A percentile compares a stretch with the other conserved stretches of the same genome.
These are phyloP conservation scores for Philereme vetulata DNA, from an alignment of 2,888 invertebrate genomes.

Conservation along the genomic window DNA sequence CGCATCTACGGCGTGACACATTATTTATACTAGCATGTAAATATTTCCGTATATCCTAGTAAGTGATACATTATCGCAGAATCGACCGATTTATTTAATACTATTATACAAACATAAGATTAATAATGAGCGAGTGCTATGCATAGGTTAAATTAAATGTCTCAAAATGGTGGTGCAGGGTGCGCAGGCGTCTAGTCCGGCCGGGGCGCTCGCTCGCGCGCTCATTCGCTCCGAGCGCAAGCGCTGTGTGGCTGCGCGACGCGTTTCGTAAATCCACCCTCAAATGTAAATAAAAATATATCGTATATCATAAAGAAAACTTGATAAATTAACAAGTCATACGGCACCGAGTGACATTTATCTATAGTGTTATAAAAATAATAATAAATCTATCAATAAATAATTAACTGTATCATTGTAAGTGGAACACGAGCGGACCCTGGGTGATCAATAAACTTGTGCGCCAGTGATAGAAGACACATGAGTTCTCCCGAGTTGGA, in stretches of 20 bases:
- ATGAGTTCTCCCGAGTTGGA: constrained; percentile 72
- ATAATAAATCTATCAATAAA: constrained; percentile 53
- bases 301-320: constrained; percentile 34
- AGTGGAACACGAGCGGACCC: constrained; percentile 50
- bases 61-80: constrained; percentile 57
- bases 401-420: constrained; percentile 54
- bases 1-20: constrained; percentile 61
- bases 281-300: constrained; percentile 40
- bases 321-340: constrained; percentile 45
- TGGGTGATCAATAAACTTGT: constrained; percentile 59
- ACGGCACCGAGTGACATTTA: constrained; percentile 61
- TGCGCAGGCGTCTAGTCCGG: constrained; percentile 43
- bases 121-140: constrained; percentile 49
- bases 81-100: constrained; percentile 59
- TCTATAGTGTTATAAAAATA: constrained; percentile 59
- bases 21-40: constrained; percentile 58
- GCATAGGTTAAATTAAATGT: constrained; percentile 59
- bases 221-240: constrained; percentile 67
- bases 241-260: constrained; percentile 65
- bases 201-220: constrained; percentile 47
- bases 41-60: constrained; percentile 53
- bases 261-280: constrained; percentile 51
- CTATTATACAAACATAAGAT: constrained; percentile 36
- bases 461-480: constrained; percentile 43
- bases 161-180: constrained; percentile 61